phyloP scores from a whole-genome alignment of 2,888 invertebrate species.

The Hirtodrosophila duncani region DNA sequence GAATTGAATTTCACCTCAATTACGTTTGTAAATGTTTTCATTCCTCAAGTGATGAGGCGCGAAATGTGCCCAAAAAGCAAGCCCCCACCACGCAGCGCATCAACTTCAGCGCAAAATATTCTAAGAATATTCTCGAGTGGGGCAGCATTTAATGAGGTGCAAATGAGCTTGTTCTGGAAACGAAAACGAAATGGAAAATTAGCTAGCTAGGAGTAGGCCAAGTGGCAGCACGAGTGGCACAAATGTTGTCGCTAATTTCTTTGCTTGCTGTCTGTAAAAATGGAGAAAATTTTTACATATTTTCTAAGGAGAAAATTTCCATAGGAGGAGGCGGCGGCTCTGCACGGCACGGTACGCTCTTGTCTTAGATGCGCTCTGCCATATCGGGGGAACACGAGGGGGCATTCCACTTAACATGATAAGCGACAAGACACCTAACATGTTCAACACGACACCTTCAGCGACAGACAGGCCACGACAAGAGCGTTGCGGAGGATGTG shows the following conservation, averaged over 20 bases:
- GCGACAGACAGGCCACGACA: slow-evolving; percentile 57
- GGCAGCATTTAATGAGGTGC: slow-evolving; percentile 74
- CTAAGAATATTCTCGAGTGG: too few relatives aligned
- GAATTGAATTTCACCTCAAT: too few relatives aligned
- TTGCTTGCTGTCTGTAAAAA: slow-evolving; percentile 32
- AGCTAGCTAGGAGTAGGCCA: slow-evolving; percentile 68
- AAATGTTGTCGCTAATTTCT: too few relatives aligned
- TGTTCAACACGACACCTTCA: slow-evolving; percentile 71
- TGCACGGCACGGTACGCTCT: too few relatives aligned
- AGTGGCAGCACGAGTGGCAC: slow-evolving; percentile 43
- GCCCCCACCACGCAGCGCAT: too few relatives aligned
- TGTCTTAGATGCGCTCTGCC: too few relatives aligned
- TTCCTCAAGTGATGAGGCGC: too few relatives aligned
- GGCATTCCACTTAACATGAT: slow-evolving; percentile 61
- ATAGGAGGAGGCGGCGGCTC: slow-evolving; percentile 39
- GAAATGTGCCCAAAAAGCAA: too few relatives aligned
- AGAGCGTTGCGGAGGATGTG: too few relatives aligned
- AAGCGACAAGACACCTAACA: slow-evolving; percentile 72
- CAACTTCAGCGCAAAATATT: too few relatives aligned
- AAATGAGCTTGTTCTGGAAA: slow-evolving; percentile 67
- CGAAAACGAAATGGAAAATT: slow-evolving; percentile 46
- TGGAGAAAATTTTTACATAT: slow-evolving; percentile 73
- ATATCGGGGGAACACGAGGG: too few relatives aligned
- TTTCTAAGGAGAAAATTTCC: slow-evolving; percentile 68
- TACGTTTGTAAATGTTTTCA: too few relatives aligned